Evolutionary conservation across 2,888 invertebrate genomes (phyloP), one percentile per base, ranked within the genome.

Genomic region (Drosophila mimica): DNA sequence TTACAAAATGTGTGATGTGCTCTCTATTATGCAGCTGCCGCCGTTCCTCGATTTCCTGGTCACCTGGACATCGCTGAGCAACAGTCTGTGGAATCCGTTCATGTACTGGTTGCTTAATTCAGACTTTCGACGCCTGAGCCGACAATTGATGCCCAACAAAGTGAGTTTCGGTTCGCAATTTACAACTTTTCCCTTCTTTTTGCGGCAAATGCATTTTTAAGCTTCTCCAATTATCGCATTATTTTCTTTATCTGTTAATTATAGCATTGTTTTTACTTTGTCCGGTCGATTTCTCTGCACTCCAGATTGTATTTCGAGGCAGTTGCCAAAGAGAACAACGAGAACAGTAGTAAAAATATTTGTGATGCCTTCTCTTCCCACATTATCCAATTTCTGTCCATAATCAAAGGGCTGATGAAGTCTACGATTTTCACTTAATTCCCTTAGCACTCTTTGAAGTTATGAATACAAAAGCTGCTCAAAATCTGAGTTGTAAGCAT

Each of bases 51-150:
- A 97, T 92, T 97, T 97, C 92, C 94, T 97, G 68, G 96, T 97
- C 70, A 97, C 97, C 59, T 97, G 97, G 97, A 93, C 97, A 83
- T 97, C 97, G 5, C 94, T 97, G 64, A 97, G 97, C 92, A 97
- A 97, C 94, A 97, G 97, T 92, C 96, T 97, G 92, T 97, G 97
- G 97, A 97, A 97, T 93, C 97, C 97, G 2, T 97, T 97, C 91
- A 95, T 97, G 69, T 97, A 97, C 93, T 97, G 97, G 97, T 94
- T 97, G 53, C 94, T 97, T 81, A 97, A 97, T 93, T 96, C 96
- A 91, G 96, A 97, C 91, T 97, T 97, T 93, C 94, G 97, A 86
- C 95, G 97, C 81, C 96, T 97, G 83, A 96, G 97, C 91, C 95
- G 95, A 82, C 96, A 97, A 88, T 93, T 97, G 69, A 93, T 97